Evolutionary conservation across 2,797 vertebrate species (phyloP).

Genomic region (Apogon hyalosoma): DNA sequence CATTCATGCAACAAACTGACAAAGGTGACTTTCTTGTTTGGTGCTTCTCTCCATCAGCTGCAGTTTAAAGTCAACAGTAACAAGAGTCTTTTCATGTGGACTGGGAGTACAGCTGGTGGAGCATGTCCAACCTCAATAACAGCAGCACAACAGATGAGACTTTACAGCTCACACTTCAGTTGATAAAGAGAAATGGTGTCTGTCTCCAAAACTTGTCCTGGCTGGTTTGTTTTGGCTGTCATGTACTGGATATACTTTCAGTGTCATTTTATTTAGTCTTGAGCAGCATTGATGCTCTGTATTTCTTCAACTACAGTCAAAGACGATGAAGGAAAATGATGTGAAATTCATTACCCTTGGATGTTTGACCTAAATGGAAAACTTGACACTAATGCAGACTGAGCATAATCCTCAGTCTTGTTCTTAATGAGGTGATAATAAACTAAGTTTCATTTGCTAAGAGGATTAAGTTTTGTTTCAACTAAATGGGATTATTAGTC

Average conservation of each 20-base stretch:
- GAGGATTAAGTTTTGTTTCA: slow-evolving; percentile 80
- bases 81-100: not conserved
- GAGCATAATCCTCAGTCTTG: slow-evolving; percentile 63
- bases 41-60: not conserved
- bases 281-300: not conserved
- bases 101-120: not conserved
- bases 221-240: too few relatives aligned
- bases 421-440: slow-evolving; percentile 69
- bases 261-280: too few relatives aligned
- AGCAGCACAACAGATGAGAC: not conserved
- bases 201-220: too few relatives aligned
- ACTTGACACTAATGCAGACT: slow-evolving; percentile 54
- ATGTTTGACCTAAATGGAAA: slow-evolving; percentile 36
- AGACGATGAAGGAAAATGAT: slow-evolving; percentile 22
- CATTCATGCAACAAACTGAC: not conserved
- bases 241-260: too few relatives aligned
- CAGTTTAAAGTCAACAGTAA: not conserved
- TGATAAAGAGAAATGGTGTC: too few relatives aligned
- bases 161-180: too few relatives aligned
- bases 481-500: slow-evolving; percentile 70
- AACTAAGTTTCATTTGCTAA: slow-evolving; percentile 70
- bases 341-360: slow-evolving; percentile 28
- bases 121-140: not conserved
- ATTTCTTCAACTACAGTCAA: slow-evolving; percentile 14
- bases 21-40: not conserved